phyloP scores from a whole-genome alignment of 2,113 vertebrate species.

The Serranochromis macrocephalus region DNA sequence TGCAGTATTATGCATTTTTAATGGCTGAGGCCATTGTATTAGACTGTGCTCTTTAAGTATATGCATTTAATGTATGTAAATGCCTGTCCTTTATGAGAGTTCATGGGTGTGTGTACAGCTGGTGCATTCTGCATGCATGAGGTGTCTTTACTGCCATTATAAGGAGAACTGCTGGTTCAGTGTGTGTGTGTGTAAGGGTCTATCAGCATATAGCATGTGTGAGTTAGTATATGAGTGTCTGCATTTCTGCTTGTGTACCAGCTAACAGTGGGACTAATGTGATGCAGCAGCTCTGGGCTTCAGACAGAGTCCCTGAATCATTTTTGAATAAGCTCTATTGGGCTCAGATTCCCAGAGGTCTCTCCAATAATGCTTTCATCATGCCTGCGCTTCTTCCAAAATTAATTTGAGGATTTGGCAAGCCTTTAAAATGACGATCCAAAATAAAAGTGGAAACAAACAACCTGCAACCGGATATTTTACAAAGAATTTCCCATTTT shows the following conservation, averaged over 20 bases:
- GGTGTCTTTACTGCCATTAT: not conserved
- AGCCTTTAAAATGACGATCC: not conserved
- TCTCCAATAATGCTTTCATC: conserved; percentile 4
- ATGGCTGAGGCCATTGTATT: conserved; percentile 53
- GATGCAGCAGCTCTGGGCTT: conserved; percentile 28
- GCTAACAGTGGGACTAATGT: conserved; percentile 27
- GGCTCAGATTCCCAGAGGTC: conserved; percentile 16
- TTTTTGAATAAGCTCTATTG: conserved; percentile 27
- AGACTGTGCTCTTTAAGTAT: conserved; percentile 21
- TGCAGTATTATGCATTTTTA: conserved; percentile 74
- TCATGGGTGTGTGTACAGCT: not conserved
- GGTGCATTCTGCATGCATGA: not conserved
- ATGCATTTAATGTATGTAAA: not conserved
- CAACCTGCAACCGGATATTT: not conserved
- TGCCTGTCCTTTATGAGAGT: not conserved
- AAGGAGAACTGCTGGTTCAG: not conserved
- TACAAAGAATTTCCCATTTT: not conserved
- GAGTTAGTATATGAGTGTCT: not conserved
- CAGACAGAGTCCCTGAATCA: conserved; percentile 25
- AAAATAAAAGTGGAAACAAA: not conserved
- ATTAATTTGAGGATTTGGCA: conserved; percentile 7
- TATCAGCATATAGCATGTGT: not conserved
- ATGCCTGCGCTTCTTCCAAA: conserved; percentile 1
- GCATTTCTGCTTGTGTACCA: not conserved
- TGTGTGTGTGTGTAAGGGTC: not conserved